These are phyloP conservation scores for Brachionus calyciflorus DNA, from an alignment of 1,140 invertebrate genomes.

Conservation along the genomic window DNA sequence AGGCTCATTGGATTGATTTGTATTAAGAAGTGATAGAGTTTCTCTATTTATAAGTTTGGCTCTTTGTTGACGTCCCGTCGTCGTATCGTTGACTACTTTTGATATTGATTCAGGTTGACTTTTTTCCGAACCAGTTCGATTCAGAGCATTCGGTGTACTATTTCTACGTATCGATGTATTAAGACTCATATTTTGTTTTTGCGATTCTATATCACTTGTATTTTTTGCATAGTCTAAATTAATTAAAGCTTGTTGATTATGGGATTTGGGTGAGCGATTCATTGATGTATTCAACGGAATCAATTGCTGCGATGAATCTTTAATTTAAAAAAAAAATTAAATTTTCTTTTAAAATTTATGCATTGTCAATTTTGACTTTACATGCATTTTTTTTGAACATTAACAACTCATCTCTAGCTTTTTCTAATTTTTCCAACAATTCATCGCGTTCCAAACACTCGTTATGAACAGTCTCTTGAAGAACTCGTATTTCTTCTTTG, in stretches of 20 bases:
- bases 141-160: slow-evolving; percentile 1
- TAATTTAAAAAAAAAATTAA: no score
- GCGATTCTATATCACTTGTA: neutral
- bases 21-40: neutral
- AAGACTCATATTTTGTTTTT: neutral
- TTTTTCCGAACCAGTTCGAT: slow-evolving; percentile 22
- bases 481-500: slow-evolving; percentile 48
- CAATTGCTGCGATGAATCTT: slow-evolving; percentile 35
- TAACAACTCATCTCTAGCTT: slow-evolving; percentile 54
- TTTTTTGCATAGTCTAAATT: slow-evolving; percentile 28
- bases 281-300: neutral
- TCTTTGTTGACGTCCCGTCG: neutral
- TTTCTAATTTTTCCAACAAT: slow-evolving; percentile 56
- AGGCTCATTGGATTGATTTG: slow-evolving; percentile 10
- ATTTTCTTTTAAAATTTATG: no score
- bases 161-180: neutral
- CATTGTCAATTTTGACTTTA: no score
- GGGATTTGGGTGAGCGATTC: neutral
- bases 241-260: neutral
- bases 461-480: slow-evolving; percentile 56
- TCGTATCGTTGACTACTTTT: neutral
- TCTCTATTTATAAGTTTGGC: slow-evolving; percentile 8
- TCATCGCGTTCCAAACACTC: slow-evolving; percentile 60
- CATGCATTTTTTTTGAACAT: slow-evolving; percentile 54
- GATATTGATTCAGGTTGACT: slow-evolving; percentile 15